Evolutionary conservation across 1,140 invertebrate species (phyloP), one percentile per base, ranked within the genome.

Genomic region (Nilaparvata lugens): DNA sequence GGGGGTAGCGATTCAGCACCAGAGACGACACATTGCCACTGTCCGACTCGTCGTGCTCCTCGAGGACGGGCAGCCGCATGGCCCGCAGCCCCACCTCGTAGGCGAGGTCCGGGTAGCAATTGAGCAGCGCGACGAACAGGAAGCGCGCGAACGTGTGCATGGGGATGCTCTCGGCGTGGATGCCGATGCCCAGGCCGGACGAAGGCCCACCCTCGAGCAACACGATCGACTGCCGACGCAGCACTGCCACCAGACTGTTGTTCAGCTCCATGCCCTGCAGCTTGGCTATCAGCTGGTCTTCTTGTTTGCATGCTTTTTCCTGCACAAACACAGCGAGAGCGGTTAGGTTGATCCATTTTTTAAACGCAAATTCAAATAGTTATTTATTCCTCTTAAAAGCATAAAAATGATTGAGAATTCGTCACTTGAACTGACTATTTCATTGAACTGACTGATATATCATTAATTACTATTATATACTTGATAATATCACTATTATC

Each of bases 111-210:
- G 83, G 79, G 73, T 91, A 85, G 65, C 82, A 80, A 56, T 81
- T 81, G 56, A 90, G 73, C 43, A 92, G 75, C 11, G 86, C 83
- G 40, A 83, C 80, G 74, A 91, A 93, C 54, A 91, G 75, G 70
- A 85, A 92, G 59, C 86, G 76, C 14, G 88, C 88, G 74, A 90
- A 89, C 28, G 87, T 90, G 70, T 91, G 88, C 79, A 91, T 89
- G 14, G 89, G 89, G 52, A 88, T 80, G 2, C 81, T 81, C 66
- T 91, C 86, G 0, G 87, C 82, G 71, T 89, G 88, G 60, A 91
- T 85, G 18, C 83, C 83, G 51, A 83, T 79, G 24, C 88, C 88
- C 35, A 86, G 75, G 9, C 87, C 88, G 68, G 86, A 87, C 5
- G 83, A 81, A 0, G 87, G 85, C 0, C 88, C 89, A 18, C 86